These are phyloP conservation scores for Scrobipalpa costella DNA, from an alignment of 2,888 invertebrate species.

Conservation along the genomic window DNA sequence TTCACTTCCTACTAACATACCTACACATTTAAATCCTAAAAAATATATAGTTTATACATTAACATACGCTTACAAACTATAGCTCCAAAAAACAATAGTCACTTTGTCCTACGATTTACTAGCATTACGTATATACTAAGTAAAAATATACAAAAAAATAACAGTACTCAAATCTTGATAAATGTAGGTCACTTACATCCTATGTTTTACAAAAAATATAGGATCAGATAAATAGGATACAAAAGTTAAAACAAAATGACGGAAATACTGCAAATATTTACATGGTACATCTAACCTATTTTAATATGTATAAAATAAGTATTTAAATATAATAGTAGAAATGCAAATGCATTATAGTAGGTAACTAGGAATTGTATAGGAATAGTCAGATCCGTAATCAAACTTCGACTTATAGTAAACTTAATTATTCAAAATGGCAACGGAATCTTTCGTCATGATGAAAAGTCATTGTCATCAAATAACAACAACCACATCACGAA, in stretches of 20 bases:
- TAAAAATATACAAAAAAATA: slow-evolving; percentile 22
- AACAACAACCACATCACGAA: too few species aligned
- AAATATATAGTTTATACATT: background rate
- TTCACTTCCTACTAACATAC: slow-evolving; percentile 20
- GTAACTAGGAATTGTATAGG: too few species aligned
- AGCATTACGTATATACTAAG: slow-evolving; percentile 23
- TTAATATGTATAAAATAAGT: background rate
- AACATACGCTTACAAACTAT: background rate
- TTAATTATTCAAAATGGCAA: too few species aligned
- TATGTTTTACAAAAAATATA: slow-evolving; percentile 17
- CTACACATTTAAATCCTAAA: background rate
- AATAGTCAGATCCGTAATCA: too few species aligned
- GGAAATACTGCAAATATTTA: background rate
- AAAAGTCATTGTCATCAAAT: too few species aligned
- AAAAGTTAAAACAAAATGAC: background rate
- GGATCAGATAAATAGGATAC: background rate
- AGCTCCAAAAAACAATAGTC: background rate
- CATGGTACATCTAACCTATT: background rate
- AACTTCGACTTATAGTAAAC: too few species aligned
- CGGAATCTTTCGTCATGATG: too few species aligned
- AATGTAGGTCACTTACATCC: slow-evolving; percentile 35
- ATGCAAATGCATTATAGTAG: too few species aligned
- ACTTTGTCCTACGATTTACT: background rate
- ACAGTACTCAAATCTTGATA: background rate
- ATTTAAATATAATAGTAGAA: background rate